Evolutionary conservation across 2,113 vertebrate genomes (phyloP), one percentile per base, ranked within the genome.

Genomic region (Cochlearius cochlearius): DNA sequence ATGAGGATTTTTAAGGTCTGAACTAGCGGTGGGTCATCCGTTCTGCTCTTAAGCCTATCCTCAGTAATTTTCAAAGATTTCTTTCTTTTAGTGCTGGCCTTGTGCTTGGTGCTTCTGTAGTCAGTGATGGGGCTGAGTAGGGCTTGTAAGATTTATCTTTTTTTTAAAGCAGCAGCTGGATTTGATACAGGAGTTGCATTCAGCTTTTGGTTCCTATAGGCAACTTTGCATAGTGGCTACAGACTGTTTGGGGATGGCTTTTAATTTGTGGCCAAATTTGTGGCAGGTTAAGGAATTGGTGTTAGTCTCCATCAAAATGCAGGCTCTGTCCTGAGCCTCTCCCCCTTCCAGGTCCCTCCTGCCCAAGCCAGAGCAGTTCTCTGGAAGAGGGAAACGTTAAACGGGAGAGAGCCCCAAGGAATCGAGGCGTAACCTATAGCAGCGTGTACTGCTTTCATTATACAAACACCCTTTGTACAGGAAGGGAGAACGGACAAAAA

Each of bases 181-280:
- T 92, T 96, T 84, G 52, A 20, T 55, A 11, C 34, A 78, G 80
- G 72, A 84, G 36, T 56, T 68, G 26, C 29, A n/a, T 89, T 88
- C 67, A 49, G 10, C 36, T 47, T 55, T 68, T 36, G 52, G 16
- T 45, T 60, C 10, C 47, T 73, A 87, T 58, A 50, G 32, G 25
- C 13, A 45, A 32, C 27, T 77, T 71, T 43, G 32, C 0, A 0
- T 23, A 64, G 43, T 43, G 20, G 45, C 84, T 74, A 13, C 32
- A 30, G 47, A 13, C 36, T 36, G 20, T 11, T 88, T 82, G 53
- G 73, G 58, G 21, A 29, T 75, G 79, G 49, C 36, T 75, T 91
- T 96, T 72, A 43, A 53, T 64, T 71, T 72, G 53, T 58, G 56
- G 17, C n/a, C 22, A 82, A 62, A 88, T 43, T 43, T 43, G 41